phyloP scores from a whole-genome alignment of 2,888 invertebrate genomes.

The Heliconius sara region DNA sequence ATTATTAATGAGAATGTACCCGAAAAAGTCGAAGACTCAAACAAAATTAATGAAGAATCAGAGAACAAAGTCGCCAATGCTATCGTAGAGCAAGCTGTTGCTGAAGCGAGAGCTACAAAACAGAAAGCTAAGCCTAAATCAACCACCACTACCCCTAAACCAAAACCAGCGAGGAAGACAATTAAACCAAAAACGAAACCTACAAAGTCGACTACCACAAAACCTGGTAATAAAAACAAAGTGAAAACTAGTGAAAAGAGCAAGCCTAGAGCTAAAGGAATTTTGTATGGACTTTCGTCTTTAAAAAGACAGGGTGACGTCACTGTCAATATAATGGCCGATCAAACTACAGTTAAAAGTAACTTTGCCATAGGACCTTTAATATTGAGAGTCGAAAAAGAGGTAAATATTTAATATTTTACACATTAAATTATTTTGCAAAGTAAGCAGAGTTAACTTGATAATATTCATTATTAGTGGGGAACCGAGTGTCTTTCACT shows the following conservation, averaged over 20 bases:
- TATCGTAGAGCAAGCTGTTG: constrained; percentile 47
- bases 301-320: constrained; percentile 92
- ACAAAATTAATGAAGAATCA: constrained; percentile 58
- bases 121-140: constrained; percentile 72
- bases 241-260: constrained; percentile 76
- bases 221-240: constrained; percentile 69
- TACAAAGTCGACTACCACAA: constrained; percentile 67
- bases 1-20: constrained; percentile 55
- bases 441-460: too few relatives aligned
- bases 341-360: constrained; percentile 92
- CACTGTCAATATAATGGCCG: constrained; percentile 89
- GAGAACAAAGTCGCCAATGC: constrained; percentile 56
- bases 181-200: constrained; percentile 68
- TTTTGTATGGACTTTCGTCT: constrained; percentile 91
- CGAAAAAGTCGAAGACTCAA: constrained; percentile 56
- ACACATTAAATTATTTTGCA: background rate
- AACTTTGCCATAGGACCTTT: constrained; percentile 92
- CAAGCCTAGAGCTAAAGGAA: constrained; percentile 89
- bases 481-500: too few relatives aligned
- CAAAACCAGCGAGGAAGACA: constrained; percentile 63
- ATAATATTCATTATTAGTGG: too few relatives aligned
- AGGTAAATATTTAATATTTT: constrained; percentile 70
- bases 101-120: constrained; percentile 69
- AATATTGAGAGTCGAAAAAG: constrained; percentile 90
- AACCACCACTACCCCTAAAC: constrained; percentile 60